Percentiles rank a stretch among this genome's conserved stretches.
phyloP scores from a whole-genome alignment of 2,113 vertebrate species.

The Bubalus kerabau region DNA sequence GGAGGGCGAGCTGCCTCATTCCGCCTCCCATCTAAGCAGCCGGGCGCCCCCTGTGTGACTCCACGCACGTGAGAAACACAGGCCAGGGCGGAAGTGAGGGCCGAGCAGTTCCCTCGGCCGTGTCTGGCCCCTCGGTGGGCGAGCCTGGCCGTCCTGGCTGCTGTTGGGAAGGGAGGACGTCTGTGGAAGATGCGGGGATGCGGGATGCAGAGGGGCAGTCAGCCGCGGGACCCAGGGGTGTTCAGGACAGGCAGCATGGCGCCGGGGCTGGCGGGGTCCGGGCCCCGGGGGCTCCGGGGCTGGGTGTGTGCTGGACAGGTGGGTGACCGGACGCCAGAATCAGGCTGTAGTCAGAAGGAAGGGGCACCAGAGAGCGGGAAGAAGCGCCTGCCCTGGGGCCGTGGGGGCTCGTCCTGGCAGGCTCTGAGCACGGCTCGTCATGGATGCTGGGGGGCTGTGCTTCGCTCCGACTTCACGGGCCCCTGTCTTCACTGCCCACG shows the following conservation, averaged over 20 bases:
- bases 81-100: too few relatives aligned
- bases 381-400: background rate
- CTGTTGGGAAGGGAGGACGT: background rate
- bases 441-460: accelerated
- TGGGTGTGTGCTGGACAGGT: background rate
- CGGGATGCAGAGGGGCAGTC: background rate
- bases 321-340: background rate
- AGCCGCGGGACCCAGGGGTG: background rate
- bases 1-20: background rate
- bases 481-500: background rate
- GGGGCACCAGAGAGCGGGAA: background rate
- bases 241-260: background rate
- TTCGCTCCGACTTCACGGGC: background rate
- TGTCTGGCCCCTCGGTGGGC: background rate
- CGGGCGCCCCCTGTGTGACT: accelerated
- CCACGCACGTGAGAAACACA: background rate
- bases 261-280: accelerated
- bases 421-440: accelerated
- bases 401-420: background rate
- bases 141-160: accelerated
- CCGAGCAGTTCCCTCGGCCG: too few relatives aligned
- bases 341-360: background rate
- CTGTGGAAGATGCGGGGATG: background rate
- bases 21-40: accelerated
- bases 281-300: background rate